Evolutionary conservation across 30 jellyfish, hydroid and myxozoan species (phyloP).

Genomic region (Turritopsis dohrnii): DNA sequence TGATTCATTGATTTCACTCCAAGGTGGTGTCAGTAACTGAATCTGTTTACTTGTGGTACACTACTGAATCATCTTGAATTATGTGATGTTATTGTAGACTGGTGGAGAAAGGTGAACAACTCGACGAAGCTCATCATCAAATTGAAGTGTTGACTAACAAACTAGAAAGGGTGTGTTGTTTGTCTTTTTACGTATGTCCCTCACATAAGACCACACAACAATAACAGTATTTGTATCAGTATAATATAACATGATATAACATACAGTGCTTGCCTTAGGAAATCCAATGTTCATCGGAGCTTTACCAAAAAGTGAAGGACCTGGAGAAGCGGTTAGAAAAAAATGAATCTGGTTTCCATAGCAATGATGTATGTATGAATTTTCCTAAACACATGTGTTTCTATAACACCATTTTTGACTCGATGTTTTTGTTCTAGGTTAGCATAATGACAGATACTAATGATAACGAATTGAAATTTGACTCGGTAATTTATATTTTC

Average conservation of each 20-base stretch:
- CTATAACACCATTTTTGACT: not conserved
- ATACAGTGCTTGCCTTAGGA: constrained; percentile 2
- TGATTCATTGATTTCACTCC: too few species aligned
- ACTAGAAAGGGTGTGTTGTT: constrained; percentile 10
- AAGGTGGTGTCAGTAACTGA: too few species aligned
- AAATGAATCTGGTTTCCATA: not conserved
- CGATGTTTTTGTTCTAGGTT: not conserved
- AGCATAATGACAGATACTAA: constrained; percentile 4
- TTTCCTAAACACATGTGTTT: not conserved
- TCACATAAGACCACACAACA: not conserved
- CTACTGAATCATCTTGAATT: not conserved
- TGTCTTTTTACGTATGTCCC: not conserved
- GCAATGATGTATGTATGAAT: not conserved
- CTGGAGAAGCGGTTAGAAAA: not conserved
- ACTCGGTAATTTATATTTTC: constrained; percentile 8
- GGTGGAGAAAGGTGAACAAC: constrained; percentile 1
- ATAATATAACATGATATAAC: too few species aligned
- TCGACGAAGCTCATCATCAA: constrained; percentile 15
- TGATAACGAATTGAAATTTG: constrained; percentile 1
- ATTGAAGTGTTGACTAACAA: not conserved
- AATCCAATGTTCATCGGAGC: constrained; percentile 17
- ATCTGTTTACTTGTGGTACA: not conserved
- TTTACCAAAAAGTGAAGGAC: constrained; percentile 13
- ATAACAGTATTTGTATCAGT: too few species aligned
- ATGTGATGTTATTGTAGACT: constrained; percentile 2